A percentile compares a stretch with the other conserved stretches of the same genome.
Conservation (phyloP, 2,113 vertebrate species). For the Polypterus bichir region DNA sequence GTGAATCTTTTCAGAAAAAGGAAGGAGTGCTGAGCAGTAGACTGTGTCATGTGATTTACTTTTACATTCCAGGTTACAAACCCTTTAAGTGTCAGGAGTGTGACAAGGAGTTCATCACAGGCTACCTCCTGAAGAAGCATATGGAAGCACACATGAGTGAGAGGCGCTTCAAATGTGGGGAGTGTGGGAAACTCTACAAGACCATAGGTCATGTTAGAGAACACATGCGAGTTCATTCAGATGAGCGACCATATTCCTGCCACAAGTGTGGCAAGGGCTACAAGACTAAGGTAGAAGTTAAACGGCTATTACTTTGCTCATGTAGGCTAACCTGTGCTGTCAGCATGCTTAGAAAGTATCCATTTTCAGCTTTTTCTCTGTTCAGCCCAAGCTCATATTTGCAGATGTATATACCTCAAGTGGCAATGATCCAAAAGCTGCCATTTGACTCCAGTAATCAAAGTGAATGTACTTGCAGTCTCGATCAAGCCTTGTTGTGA, state of each 20-base stretch:
- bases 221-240: conserved; percentile 84
- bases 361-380: too few species aligned
- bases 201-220: conserved; percentile 88
- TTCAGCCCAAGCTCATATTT: not conserved
- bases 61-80: conserved; percentile 54
- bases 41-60: not conserved
- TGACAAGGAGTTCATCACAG: conserved; percentile 85
- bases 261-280: conserved; percentile 80
- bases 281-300: conserved; percentile 77
- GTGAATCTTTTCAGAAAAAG: not conserved
- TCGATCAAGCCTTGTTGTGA: not conserved
- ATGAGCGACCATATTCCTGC: conserved; percentile 80
- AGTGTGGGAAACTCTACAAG: conserved; percentile 94
- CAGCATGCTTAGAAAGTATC: too few species aligned
- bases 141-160: conserved; percentile 80
- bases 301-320: not conserved
- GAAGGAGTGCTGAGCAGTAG: not conserved
- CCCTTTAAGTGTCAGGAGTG: conserved; percentile 76
- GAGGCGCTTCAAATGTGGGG: conserved; percentile 85
- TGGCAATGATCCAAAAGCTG: too few species aligned
- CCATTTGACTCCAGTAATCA: too few species aligned
- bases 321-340: not conserved
- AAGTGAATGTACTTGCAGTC: too few species aligned
- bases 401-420: not conserved
- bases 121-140: conserved; percentile 89